Base-by-base conservation (phyloP, 2,797 vertebrate genomes). In the Austrolebias charrua region DNA sequence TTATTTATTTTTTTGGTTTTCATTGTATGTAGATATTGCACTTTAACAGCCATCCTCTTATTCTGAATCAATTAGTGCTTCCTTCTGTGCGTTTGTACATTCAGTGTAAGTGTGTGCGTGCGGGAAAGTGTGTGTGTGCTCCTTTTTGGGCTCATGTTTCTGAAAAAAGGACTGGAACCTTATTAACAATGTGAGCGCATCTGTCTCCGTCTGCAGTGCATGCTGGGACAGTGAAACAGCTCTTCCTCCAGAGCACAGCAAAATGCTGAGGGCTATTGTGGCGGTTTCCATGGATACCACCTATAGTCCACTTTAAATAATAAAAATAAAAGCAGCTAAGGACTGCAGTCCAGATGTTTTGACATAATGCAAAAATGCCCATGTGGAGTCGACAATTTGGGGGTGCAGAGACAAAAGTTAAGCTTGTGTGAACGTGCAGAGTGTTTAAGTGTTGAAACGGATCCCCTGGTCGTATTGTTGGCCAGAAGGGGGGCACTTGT, bases 1-100 rank as follows among this genome's bases (percentile, higher is more conserved):
- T n/a, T n/a, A n/a, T n/a, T n/a, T 79, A 70, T 13, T 16, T 40
- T 20, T 40, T 13, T 75, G 85, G 80, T 75, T 79, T 81, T 83
- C 85, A 73, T 85, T 82, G 77, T 81, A 87, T 91, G 89, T 90
- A 90, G 84, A 91, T 91, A 90, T 86, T 91, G 91, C 91, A 92
- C 91, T 93, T 93, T 92, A 92, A 92, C 77, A 86, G 86, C 79
- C 45, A 73, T 88, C 81, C 77, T 90, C 76, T 89, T 83, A 79
- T 89, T 86, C 75, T 82, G 75, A 90, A 89, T 91, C 87, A 85
- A 89, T 83, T 87, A 89, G 91, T 90, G 91, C 91, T 93, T 93
- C 90, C 90, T 90, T 86, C 67, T 83, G 75, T 87, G 71, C 9
- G 78, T 82, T 70, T 77, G 82, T 78, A 48, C 81, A 77, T 79